Evolutionary conservation across 2,888 invertebrate species (phyloP).

Genomic region (Drosophila acutilabella): DNA sequence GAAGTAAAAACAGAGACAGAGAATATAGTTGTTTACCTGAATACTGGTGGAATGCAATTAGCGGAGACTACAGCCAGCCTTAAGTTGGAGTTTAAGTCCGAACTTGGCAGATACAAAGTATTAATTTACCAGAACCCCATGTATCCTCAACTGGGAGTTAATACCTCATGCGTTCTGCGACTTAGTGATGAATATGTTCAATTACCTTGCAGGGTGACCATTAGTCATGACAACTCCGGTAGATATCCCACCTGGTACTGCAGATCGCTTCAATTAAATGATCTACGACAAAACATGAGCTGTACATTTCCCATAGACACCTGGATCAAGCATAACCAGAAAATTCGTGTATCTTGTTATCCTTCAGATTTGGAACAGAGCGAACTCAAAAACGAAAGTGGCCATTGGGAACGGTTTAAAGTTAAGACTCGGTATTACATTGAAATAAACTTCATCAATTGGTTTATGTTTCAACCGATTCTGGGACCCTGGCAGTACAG

Average conservation of each 20-base stretch:
- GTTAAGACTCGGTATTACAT: background rate
- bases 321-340: conserved; percentile 32
- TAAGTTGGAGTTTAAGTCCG: conserved; percentile 35
- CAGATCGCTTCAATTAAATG: conserved; percentile 38
- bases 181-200: conserved; percentile 33
- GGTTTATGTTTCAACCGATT: conserved; percentile 48
- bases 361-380: background rate
- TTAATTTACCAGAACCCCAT: conserved; percentile 44
- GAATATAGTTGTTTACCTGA: conserved; percentile 41
- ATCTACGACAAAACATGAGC: conserved; percentile 33
- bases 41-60: conserved; percentile 25
- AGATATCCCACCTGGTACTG: conserved; percentile 48
- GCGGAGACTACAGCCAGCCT: conserved; percentile 36
- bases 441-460: conserved; percentile 30
- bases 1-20: conserved; percentile 13
- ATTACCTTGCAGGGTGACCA: conserved; percentile 42
- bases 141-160: conserved; percentile 25
- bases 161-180: conserved; percentile 33
- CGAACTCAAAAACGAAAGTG: accelerated
- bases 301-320: conserved; percentile 29
- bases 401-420: background rate
- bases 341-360: conserved; percentile 32
- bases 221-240: conserved; percentile 38
- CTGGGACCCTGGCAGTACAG: conserved; percentile 41
- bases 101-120: conserved; percentile 37